Percentiles rank a stretch among this genome's conserved stretches.
Conservation (phyloP, 2,113 vertebrate genomes). For the Capreolus pygargus region DNA sequence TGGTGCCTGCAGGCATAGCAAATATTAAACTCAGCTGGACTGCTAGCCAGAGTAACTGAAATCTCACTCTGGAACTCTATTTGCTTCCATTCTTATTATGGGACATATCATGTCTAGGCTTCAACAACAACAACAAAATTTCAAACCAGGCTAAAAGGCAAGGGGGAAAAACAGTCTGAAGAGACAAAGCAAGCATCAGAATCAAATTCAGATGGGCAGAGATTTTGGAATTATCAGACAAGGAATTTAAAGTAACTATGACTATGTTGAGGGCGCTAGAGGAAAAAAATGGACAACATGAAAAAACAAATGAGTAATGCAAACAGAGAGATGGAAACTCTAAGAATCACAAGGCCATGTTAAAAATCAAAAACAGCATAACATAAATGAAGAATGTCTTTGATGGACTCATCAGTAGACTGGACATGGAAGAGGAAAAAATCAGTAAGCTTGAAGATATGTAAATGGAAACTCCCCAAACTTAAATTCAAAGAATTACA, state of each 20-base stretch:
- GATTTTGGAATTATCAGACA: neutral
- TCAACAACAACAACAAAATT: neutral
- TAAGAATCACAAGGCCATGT: neutral
- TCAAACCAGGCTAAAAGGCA: neutral
- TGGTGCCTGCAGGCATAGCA: neutral
- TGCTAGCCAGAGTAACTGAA: neutral
- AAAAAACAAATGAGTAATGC: neutral
- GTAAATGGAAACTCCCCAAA: neutral
- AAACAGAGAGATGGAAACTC: neutral
- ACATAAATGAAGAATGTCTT: neutral
- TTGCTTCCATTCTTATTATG: neutral
- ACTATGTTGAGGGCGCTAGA: neutral
- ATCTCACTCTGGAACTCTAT: neutral
- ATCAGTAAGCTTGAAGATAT: neutral
- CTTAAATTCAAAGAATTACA: neutral
- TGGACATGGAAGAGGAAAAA: neutral
- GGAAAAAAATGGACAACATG: neutral
- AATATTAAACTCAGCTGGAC: neutral
- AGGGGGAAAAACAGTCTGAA: neutral
- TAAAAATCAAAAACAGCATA: neutral
- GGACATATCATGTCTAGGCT: neutral
- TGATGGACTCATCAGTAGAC: neutral
- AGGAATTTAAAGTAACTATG: neutral
- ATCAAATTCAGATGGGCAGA: neutral
- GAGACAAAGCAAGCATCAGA: neutral